Percentiles rank a stretch among this genome's conserved stretches.
phyloP scores from a whole-genome alignment of 2,888 invertebrate species.

The Phaedon cochleariae region DNA sequence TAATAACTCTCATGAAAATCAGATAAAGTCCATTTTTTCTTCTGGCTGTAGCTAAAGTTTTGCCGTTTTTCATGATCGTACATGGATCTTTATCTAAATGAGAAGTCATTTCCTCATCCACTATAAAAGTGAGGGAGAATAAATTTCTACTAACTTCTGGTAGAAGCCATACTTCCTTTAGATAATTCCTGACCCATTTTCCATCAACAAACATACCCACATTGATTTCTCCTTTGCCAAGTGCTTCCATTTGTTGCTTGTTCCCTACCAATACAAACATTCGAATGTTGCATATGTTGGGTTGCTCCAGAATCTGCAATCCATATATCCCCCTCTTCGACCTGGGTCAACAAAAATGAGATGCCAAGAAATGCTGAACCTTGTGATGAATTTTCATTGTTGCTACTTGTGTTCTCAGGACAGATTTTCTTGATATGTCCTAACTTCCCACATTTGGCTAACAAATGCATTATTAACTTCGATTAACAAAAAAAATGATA shows the following conservation, averaged over 20 bases:
- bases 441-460: too few relatives aligned
- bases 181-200: slow-evolving; percentile 9
- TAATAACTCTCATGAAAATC: background rate
- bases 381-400: background rate
- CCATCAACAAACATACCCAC: slow-evolving; percentile 5
- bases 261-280: too few relatives aligned
- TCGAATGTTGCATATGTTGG: slow-evolving; percentile 17
- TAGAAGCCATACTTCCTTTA: slow-evolving; percentile 13
- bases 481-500: too few relatives aligned
- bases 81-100: slow-evolving; percentile 7
- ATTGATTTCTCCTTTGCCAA: slow-evolving; percentile 14
- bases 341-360: background rate
- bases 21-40: background rate
- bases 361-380: background rate
- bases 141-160: slow-evolving; percentile 8
- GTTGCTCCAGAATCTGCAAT: slow-evolving; percentile 16
- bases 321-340: slow-evolving; percentile 3
- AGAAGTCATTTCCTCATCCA: slow-evolving; percentile 10
- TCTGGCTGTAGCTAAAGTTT: background rate
- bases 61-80: too few relatives aligned
- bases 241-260: slow-evolving; percentile 5
- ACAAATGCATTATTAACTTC: too few relatives aligned
- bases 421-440: too few relatives aligned
- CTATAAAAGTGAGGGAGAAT: slow-evolving; percentile 1
- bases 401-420: too few relatives aligned